Evolutionary conservation across 2,797 vertebrate genomes (phyloP), one percentile per base, ranked within the genome.

Genomic region (Poecilia velifera): DNA sequence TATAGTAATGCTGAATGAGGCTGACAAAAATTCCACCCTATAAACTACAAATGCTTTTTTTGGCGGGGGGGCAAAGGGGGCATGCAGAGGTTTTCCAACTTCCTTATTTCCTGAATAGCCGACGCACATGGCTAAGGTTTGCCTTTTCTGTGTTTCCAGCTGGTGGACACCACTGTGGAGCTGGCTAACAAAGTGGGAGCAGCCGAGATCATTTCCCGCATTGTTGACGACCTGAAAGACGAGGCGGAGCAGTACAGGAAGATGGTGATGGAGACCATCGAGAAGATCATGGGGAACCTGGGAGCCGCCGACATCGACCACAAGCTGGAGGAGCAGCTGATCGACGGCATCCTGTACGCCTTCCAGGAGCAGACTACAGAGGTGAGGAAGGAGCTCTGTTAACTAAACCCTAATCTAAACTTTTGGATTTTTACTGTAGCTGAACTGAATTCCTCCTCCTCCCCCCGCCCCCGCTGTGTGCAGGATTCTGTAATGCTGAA

Each of bases 201-300:
- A 13, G 98, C 98, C 55, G 98, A 99, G 95, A 99, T 99, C 80
- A 99, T 99, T 86, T 99, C 98, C 1, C 96, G 98, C 77, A 99
- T 99, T 73, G 98, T 99, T 73, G 98, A 99, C 51, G 98, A 99
- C 91, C 94, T 99, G 92, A 99, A 99, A 90, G 98, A 99, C 78
- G 98, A 99, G 90, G 98, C 98, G 0, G 98, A 99, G 79, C 98
- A 99, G 90, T 99, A 99, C 95, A 96, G 98, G 78, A 99, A 99
- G 94, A 99, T 99, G 98, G 98, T 99, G 81, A 99, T 99, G 98
- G 98, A 99, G 86, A 99, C 98, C 41, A 99, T 99, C 72, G 98
- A 99, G 90, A 99, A 99, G 91, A 99, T 99, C 82, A 99, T 99
- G 98, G 98, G 98, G 53, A 99, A 99, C 88, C 94, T 99, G 72